Evolutionary conservation across 1,140 invertebrate genomes (phyloP).

Genomic region (Cheumatopsyche charites): DNA sequence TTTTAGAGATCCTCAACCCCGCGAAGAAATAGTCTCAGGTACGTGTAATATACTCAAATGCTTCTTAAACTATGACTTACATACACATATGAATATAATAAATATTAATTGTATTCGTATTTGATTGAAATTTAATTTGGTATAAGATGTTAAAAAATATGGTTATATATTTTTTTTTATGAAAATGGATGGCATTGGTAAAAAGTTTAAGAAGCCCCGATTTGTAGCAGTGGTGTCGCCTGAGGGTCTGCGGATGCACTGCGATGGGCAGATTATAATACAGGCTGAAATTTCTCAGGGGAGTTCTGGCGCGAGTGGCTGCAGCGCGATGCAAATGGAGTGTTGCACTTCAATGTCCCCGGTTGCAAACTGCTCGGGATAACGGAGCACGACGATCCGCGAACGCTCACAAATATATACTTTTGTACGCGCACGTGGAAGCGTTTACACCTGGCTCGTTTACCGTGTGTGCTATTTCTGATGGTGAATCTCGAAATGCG

Average conservation of each 20-base stretch:
- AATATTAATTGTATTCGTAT: no score
- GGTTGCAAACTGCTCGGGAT: constrained; percentile 25
- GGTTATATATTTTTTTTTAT: no score
- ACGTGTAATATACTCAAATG: no score
- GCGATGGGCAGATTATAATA: constrained; percentile 48
- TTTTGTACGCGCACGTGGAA: background rate
- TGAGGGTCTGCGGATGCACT: constrained; percentile 36
- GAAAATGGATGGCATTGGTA: background rate
- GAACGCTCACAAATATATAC: constrained; percentile 22
- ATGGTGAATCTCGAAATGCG: no score
- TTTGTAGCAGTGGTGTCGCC: no score
- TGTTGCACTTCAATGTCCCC: constrained; percentile 41
- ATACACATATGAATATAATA: no score
- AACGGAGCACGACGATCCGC: constrained; percentile 30
- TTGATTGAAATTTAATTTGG: no score
- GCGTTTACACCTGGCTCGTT: background rate
- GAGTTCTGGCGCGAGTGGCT: constrained; percentile 33
- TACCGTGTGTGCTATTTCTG: no score
- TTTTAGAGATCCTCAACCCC: constrained; percentile 4
- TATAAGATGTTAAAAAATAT: no score
- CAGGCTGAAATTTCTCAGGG: constrained; percentile 48
- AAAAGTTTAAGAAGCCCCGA: no score
- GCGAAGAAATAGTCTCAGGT: constrained; percentile 19
- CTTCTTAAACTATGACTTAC: no score
- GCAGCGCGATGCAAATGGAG: constrained; percentile 42